Conservation (phyloP, 2,888 invertebrate species). For the Atrina japonica region DNA sequence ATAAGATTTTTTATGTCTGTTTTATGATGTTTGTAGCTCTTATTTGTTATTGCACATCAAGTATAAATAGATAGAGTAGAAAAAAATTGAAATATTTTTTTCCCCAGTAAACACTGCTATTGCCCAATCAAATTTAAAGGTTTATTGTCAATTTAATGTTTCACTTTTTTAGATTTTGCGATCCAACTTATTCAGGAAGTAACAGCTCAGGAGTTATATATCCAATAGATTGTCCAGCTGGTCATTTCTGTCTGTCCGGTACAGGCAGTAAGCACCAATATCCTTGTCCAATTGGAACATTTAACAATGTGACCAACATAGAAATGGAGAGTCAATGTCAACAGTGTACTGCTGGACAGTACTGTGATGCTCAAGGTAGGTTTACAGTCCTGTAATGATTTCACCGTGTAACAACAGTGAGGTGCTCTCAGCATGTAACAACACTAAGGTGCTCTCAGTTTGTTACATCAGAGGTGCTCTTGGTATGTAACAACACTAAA, state of each 20-base stretch:
- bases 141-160: not conserved
- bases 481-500: too few relatives aligned
- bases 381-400: not conserved
- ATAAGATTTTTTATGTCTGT: too few relatives aligned
- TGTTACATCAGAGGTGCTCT: not conserved
- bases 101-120: too few relatives aligned
- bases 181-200: slow-evolving; percentile 59
- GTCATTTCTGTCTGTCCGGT: slow-evolving; percentile 72
- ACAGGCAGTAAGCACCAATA: slow-evolving; percentile 64
- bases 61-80: too few relatives aligned
- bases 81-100: too few relatives aligned
- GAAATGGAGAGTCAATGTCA: slow-evolving; percentile 65
- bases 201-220: slow-evolving; percentile 65
- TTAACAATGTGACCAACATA: slow-evolving; percentile 68
- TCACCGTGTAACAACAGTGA: not conserved
- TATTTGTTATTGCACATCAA: too few relatives aligned
- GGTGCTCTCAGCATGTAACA: too few relatives aligned
- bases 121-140: not conserved
- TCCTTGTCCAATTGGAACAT: slow-evolving; percentile 76
- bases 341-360: slow-evolving; percentile 70
- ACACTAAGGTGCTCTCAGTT: too few relatives aligned
- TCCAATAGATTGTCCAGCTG: slow-evolving; percentile 69
- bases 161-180: slow-evolving; percentile 67
- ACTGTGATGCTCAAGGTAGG: slow-evolving; percentile 64
- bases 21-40: too few relatives aligned